Conservation (phyloP, 2,113 vertebrate species). For the Pollimyrus isidori region DNA sequence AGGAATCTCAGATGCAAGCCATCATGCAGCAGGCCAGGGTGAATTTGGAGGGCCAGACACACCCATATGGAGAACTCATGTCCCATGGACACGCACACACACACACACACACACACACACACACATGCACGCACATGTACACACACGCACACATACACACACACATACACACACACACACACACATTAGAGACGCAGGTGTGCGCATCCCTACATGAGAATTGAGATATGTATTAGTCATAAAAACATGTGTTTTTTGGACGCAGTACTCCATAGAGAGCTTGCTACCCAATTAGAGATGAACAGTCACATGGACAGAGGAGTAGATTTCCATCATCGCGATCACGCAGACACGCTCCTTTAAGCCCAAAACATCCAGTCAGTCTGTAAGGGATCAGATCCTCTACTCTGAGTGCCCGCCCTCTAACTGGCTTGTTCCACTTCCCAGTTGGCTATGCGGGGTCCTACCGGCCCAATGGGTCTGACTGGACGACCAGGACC, state of each 20-base stretch:
- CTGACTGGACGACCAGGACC: conserved; percentile 84
- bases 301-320: background rate
- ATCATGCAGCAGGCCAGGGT: conserved; percentile 94
- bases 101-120: too few relatives aligned
- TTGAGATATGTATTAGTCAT: background rate
- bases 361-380: background rate
- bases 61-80: background rate
- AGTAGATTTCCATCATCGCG: too few relatives aligned
- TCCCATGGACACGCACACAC: background rate
- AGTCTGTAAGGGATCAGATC: background rate
- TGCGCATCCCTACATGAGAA: background rate
- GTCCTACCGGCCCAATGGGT: conserved; percentile 82
- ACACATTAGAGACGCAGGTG: background rate
- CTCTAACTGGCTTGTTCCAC: conserved; percentile 1
- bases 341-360: background rate
- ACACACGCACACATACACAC: background rate
- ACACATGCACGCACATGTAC: background rate
- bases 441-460: conserved; percentile 78
- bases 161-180: background rate
- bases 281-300: background rate
- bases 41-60: conserved; percentile 30
- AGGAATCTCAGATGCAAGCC: conserved; percentile 91
- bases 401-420: background rate
- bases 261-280: background rate
- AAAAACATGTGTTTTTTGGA: background rate